Evolutionary conservation across 2,888 invertebrate genomes (phyloP).

Genomic region (Camponotus fellah): DNA sequence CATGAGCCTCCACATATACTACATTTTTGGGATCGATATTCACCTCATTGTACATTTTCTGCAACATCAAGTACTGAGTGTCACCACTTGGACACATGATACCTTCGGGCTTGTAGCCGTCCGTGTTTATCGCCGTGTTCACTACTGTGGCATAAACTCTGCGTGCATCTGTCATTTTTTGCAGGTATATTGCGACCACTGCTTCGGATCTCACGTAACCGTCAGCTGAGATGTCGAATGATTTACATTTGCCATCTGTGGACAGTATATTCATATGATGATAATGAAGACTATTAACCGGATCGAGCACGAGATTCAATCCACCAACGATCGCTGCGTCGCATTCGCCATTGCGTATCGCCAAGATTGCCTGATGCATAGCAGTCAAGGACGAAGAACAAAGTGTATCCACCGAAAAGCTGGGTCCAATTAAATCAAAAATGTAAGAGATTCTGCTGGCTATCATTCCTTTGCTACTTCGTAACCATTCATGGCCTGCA

Average conservation of each 20-base stretch:
- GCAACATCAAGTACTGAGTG: constrained; percentile 93
- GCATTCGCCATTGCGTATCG: constrained; percentile 96
- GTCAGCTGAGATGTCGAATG: constrained; percentile 96
- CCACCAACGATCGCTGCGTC: constrained; percentile 99
- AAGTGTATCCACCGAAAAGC: constrained; percentile 98
- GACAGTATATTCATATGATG: constrained; percentile 97
- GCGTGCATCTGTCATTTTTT: constrained; percentile 91
- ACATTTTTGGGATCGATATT: constrained; percentile 94
- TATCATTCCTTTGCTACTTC: constrained; percentile 97
- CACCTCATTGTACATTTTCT: constrained; percentile 94
- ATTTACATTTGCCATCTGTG: constrained; percentile 95
- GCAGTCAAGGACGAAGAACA: constrained; percentile 98
- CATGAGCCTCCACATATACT: constrained; percentile 98
- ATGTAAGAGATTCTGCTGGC: constrained; percentile 98
- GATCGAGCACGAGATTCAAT: constrained; percentile 95
- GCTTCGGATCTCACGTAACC: constrained; percentile 98
- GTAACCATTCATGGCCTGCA: constrained; percentile 94
- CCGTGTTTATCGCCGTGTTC: constrained; percentile 96
- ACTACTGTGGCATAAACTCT: constrained; percentile 95
- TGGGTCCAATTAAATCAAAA: constrained; percentile 98
- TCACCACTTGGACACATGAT: constrained; percentile 94
- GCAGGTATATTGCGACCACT: constrained; percentile 93
- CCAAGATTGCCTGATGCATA: constrained; percentile 93
- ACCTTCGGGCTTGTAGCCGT: constrained; percentile 96
- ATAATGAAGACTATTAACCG: constrained; percentile 96